These are phyloP conservation scores for Tholera decimalis DNA, from an alignment of 2,888 invertebrate species.

Conservation along the genomic window DNA sequence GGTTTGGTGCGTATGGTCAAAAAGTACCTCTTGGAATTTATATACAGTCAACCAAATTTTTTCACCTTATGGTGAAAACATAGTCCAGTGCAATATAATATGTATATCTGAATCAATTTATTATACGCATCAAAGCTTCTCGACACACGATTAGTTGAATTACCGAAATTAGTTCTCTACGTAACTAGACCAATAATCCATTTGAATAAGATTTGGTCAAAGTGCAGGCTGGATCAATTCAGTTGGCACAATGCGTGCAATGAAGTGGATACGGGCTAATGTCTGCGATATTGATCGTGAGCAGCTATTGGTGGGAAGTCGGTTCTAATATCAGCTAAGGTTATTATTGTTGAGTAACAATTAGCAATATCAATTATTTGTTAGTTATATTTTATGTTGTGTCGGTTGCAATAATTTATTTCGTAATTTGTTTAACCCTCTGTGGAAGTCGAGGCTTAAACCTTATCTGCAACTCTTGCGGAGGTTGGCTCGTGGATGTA, in stretches of 20 bases:
- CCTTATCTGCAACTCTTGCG: no score
- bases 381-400: no score
- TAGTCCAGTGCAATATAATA: no score
- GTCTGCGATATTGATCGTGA: slow-evolving; percentile 54
- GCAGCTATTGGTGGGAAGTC: slow-evolving; percentile 26
- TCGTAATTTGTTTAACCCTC: no score
- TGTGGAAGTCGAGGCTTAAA: no score
- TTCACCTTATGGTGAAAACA: no score
- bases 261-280: slow-evolving; percentile 49
- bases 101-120: not conserved
- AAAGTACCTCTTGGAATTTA: no score
- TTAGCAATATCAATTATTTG: no score
- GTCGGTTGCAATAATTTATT: no score
- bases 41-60: no score
- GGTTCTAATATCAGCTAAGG: slow-evolving; percentile 12
- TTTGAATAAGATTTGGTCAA: slow-evolving; percentile 35
- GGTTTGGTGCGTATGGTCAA: no score
- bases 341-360: slow-evolving; percentile 9
- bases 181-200: slow-evolving; percentile 7
- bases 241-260: slow-evolving; percentile 52
- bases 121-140: not conserved
- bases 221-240: slow-evolving; percentile 44
- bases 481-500: no score
- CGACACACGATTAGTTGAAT: not conserved
- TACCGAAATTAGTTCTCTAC: not conserved